A percentile compares a stretch with the other conserved stretches of the same genome.
Evolutionary conservation across 92 coral and sea anemone genomes (phyloP).

Genomic region (Ricordea florida): DNA sequence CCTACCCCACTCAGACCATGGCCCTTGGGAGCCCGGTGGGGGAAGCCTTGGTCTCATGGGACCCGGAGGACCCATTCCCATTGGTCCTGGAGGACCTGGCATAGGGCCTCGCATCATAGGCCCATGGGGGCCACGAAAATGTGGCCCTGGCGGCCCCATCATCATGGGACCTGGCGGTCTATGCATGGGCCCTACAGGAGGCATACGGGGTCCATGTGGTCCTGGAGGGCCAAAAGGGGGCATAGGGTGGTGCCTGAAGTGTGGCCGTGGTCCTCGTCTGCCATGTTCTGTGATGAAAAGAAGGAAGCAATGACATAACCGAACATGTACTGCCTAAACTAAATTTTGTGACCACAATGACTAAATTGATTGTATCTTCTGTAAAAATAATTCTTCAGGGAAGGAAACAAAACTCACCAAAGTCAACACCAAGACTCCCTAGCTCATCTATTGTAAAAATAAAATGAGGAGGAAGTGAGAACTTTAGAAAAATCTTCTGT

Average conservation of each 20-base stretch:
- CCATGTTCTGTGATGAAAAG: slow-evolving; percentile 70
- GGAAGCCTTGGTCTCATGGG: slow-evolving; percentile 62
- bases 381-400: too few species aligned
- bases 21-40: slow-evolving; percentile 1
- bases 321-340: too few species aligned
- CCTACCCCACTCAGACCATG: slow-evolving; percentile 42
- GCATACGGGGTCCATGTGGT: slow-evolving; percentile 66
- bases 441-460: slow-evolving; percentile 70
- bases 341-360: too few species aligned
- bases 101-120: slow-evolving; percentile 76
- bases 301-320: neutral
- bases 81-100: slow-evolving; percentile 62
- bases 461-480: neutral
- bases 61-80: slow-evolving; percentile 59
- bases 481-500: too few species aligned
- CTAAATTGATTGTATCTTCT: neutral
- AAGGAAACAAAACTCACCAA: slow-evolving; percentile 95
- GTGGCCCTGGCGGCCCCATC: slow-evolving; percentile 60
- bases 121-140: slow-evolving; percentile 59
- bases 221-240: slow-evolving; percentile 82
- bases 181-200: slow-evolving; percentile 65
- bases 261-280: slow-evolving; percentile 76
- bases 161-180: slow-evolving; percentile 73
- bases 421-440: slow-evolving; percentile 95
- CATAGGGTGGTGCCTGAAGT: slow-evolving; percentile 57